Percentiles rank a stretch among this genome's conserved stretches.
These are phyloP conservation scores for Stratiolaelaps scimitus DNA, from an alignment of 1,140 invertebrate species.

Conservation along the genomic window DNA sequence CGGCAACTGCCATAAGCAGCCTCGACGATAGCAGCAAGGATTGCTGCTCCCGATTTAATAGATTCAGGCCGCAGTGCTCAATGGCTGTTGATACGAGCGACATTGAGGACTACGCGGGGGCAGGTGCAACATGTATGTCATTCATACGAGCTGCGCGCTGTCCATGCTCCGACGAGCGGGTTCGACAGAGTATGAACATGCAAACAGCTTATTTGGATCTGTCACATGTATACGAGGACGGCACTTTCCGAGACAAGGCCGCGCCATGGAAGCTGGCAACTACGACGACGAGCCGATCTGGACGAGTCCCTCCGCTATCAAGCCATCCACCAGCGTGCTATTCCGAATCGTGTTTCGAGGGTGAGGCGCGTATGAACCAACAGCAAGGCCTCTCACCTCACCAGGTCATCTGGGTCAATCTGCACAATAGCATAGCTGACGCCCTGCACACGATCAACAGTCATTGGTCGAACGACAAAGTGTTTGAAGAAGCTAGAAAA, in stretches of 20 bases:
- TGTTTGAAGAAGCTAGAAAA: conserved; percentile 9
- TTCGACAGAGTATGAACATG: conserved; percentile 19
- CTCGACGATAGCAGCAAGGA: neutral
- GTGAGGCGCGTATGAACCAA: neutral
- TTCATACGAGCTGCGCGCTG: conserved; percentile 6
- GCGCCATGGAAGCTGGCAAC: neutral
- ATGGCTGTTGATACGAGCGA: conserved; percentile 7
- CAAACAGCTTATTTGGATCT: conserved; percentile 11
- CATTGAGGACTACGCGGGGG: neutral
- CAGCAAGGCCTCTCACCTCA: neutral
- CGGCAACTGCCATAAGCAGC: conserved; percentile 13
- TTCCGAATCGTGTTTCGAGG: neutral
- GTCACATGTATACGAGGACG: neutral
- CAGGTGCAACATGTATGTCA: neutral
- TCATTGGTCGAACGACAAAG: neutral
- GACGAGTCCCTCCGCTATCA: neutral
- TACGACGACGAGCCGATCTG: neutral
- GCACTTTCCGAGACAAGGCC: neutral
- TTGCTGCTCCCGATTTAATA: neutral
- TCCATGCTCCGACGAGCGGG: neutral
- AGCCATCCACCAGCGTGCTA: neutral
- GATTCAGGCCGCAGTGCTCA: neutral
- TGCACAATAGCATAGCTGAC: neutral
- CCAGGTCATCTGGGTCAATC: neutral
- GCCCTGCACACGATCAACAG: neutral